phyloP scores from a whole-genome alignment of 2,888 invertebrate genomes.

The Perizoma affinitatum region DNA sequence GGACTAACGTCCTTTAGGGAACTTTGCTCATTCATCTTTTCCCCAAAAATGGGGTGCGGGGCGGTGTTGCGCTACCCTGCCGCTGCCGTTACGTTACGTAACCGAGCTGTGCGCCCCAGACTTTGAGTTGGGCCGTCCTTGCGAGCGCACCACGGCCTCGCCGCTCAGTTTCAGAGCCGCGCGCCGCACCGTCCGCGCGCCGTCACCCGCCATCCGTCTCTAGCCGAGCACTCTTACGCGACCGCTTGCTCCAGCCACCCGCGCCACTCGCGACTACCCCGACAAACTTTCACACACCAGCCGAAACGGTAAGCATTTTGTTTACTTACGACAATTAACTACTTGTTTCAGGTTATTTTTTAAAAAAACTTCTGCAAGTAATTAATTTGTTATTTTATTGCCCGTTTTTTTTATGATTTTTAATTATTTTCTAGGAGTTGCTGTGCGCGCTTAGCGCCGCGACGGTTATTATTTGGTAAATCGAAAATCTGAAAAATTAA shows the following conservation, averaged over 20 bases:
- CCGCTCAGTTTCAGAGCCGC: too few species aligned
- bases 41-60: slow-evolving; percentile 76
- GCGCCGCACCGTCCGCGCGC: neutral
- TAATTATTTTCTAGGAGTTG: slow-evolving; percentile 41
- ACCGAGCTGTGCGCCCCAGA: slow-evolving; percentile 42
- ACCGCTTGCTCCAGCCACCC: slow-evolving; percentile 33
- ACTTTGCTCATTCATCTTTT: slow-evolving; percentile 83
- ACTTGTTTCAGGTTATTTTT: slow-evolving; percentile 43
- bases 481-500: too few species aligned
- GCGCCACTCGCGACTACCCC: slow-evolving; percentile 41
- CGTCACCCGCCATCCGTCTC: slow-evolving; percentile 35
- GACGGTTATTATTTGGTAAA: slow-evolving; percentile 7
- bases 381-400: slow-evolving; percentile 49
- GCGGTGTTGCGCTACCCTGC: slow-evolving; percentile 72
- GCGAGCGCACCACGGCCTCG: slow-evolving; percentile 25
- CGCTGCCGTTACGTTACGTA: slow-evolving; percentile 75
- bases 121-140: slow-evolving; percentile 32
- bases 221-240: slow-evolving; percentile 37
- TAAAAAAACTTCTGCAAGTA: slow-evolving; percentile 51
- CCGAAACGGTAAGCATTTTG: slow-evolving; percentile 66
- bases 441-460: slow-evolving; percentile 24
- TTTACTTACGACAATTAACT: slow-evolving; percentile 49
- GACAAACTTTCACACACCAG: slow-evolving; percentile 53
- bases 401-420: slow-evolving; percentile 25
- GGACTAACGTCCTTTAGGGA: slow-evolving; percentile 77